Conservation (phyloP, 2,888 invertebrate genomes). For the Eledona agricola region DNA sequence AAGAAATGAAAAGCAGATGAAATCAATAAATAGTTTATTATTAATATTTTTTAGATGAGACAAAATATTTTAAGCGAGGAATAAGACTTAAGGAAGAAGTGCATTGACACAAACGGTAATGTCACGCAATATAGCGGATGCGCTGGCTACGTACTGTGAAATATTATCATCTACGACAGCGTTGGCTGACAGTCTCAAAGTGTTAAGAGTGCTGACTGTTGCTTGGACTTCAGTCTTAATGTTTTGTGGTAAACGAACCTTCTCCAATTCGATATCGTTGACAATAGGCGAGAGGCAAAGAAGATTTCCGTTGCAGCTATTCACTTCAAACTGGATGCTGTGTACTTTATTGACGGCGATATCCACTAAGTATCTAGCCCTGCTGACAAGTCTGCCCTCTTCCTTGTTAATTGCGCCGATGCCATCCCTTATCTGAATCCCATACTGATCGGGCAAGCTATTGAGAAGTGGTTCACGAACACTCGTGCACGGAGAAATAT, state of each 20-base stretch:
- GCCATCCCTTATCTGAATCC: background rate
- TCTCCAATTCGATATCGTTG: conserved; percentile 12
- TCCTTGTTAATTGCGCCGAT: background rate
- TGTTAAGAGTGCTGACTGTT: background rate
- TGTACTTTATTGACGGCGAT: conserved; percentile 1
- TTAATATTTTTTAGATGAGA: no score
- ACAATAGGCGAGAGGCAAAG: conserved; percentile 10
- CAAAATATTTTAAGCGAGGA: no score
- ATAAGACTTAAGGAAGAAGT: no score
- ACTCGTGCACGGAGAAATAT: conserved; percentile 6
- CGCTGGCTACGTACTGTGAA: background rate
- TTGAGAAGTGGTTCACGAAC: conserved; percentile 1
- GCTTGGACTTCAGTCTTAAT: conserved; percentile 15
- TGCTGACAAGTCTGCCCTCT: background rate
- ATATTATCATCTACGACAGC: background rate
- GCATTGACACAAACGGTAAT: background rate
- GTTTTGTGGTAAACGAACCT: conserved; percentile 10
- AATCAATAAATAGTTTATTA: no score
- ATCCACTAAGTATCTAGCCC: conserved; percentile 1
- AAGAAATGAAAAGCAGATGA: no score
- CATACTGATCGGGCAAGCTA: background rate
- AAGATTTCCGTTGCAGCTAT: conserved; percentile 2
- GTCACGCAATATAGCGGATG: background rate
- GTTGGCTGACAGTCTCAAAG: conserved; percentile 6
- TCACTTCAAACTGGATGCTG: background rate